phyloP scores from a whole-genome alignment of 2,113 vertebrate genomes.

The Pelobates fuscus region DNA sequence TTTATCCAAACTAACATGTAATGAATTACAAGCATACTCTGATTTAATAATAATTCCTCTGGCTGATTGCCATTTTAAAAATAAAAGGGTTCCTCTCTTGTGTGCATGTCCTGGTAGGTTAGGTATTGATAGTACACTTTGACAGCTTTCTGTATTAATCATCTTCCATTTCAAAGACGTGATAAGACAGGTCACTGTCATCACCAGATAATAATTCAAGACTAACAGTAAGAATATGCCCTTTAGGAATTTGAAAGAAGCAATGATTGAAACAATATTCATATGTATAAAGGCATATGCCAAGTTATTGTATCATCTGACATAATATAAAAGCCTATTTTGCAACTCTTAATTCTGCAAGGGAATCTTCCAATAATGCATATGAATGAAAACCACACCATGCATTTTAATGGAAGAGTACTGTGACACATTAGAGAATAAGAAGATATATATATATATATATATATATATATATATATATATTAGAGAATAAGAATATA shows the following conservation, averaged over 20 bases:
- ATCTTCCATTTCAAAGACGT: neutral
- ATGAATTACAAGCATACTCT: neutral
- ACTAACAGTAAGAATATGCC: neutral
- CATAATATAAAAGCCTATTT: neutral
- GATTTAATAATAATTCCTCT: neutral
- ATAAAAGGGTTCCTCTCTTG: neutral
- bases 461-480: too few species aligned
- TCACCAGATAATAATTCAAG: conserved; percentile 1
- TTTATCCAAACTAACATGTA: neutral
- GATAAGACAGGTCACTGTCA: neutral
- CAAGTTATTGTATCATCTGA: neutral
- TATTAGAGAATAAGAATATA: too few species aligned
- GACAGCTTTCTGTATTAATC: neutral
- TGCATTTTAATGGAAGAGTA: neutral
- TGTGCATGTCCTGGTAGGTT: neutral
- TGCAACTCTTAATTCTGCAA: neutral
- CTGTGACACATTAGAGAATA: too few species aligned
- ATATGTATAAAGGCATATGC: neutral
- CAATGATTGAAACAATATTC: neutral
- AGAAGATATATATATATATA: too few species aligned
- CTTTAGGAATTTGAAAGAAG: neutral
- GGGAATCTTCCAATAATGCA: neutral
- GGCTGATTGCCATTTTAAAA: neutral
- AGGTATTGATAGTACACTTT: neutral
- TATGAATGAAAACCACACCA: neutral